Conservation (phyloP, 2,888 invertebrate genomes). For the Drosophila seclusa region DNA sequence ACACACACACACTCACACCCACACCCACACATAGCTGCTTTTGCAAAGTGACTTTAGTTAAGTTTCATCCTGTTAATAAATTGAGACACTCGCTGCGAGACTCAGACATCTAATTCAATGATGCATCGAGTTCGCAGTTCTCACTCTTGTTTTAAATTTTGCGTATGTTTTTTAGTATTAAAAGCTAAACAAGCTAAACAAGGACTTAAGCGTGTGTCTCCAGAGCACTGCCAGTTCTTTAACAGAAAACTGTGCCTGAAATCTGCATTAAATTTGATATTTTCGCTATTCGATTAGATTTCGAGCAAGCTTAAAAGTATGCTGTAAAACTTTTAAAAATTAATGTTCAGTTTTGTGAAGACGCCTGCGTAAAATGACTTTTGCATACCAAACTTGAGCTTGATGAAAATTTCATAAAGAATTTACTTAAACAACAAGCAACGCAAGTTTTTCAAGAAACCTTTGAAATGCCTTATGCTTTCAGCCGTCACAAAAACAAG, state of each 20-base stretch:
- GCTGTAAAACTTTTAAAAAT: not conserved
- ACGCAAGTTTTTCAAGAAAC: not conserved
- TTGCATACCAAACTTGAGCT: not conserved
- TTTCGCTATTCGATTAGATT: not conserved
- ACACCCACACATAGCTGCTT: constrained; percentile 11
- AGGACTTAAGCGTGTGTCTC: not conserved
- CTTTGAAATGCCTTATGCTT: not conserved
- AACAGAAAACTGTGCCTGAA: not conserved
- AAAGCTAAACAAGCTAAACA: too few relatives aligned
- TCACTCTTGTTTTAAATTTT: constrained; percentile 22
- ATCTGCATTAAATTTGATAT: not conserved
- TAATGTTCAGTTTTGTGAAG: not conserved
- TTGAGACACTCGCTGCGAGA: constrained; percentile 17
- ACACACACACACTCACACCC: constrained; percentile 5
- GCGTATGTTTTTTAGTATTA: not conserved
- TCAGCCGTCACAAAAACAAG: not conserved
- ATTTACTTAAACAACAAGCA: not conserved
- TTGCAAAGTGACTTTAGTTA: constrained; percentile 24
- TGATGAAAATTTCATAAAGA: not conserved
- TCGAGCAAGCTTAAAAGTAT: constrained; percentile 23
- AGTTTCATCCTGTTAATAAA: constrained; percentile 40
- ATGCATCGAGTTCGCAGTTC: constrained; percentile 1
- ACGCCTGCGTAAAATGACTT: too few relatives aligned
- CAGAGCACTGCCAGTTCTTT: not conserved
- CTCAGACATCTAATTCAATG: not conserved